Conservation (phyloP, 1,140 invertebrate genomes). For the Cyrtorhinus lividipennis region DNA sequence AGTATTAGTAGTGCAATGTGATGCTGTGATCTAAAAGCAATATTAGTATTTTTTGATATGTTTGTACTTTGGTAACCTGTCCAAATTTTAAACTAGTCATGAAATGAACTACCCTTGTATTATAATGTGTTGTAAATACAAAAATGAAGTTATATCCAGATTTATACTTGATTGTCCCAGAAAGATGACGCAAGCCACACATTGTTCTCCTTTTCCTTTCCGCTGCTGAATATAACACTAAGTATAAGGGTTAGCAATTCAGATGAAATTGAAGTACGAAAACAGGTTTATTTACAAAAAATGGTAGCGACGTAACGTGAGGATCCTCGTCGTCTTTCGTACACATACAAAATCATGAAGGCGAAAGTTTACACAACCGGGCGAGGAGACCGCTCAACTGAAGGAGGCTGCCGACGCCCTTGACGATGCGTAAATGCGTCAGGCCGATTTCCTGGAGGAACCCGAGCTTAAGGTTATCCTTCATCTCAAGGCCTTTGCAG, state of each 20-base stretch:
- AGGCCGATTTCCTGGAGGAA: conserved; percentile 88
- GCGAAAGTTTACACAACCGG: conserved; percentile 44
- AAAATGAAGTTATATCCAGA: too few relatives aligned
- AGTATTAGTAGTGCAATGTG: neutral
- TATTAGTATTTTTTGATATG: neutral
- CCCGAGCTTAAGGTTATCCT: conserved; percentile 68
- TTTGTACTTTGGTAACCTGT: neutral
- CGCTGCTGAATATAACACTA: too few relatives aligned
- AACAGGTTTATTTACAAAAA: too few relatives aligned
- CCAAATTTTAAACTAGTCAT: neutral
- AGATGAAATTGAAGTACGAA: too few relatives aligned
- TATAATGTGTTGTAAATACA: neutral
- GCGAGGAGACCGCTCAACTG: conserved; percentile 83
- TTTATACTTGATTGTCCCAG: too few relatives aligned
- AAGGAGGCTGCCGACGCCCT: conserved; percentile 72
- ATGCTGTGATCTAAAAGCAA: neutral
- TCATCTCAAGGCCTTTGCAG: conserved; percentile 67
- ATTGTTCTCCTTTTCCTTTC: too few relatives aligned
- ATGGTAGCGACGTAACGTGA: too few relatives aligned
- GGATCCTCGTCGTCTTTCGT: too few relatives aligned
- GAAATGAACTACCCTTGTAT: too few relatives aligned
- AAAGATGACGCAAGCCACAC: too few relatives aligned
- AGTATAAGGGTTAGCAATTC: too few relatives aligned
- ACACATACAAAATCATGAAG: too few relatives aligned
- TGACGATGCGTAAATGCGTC: conserved; percentile 78